Evolutionary conservation across 2,888 invertebrate species (phyloP), one percentile per base, ranked within the genome.

Genomic region (Papilio elwesi): DNA sequence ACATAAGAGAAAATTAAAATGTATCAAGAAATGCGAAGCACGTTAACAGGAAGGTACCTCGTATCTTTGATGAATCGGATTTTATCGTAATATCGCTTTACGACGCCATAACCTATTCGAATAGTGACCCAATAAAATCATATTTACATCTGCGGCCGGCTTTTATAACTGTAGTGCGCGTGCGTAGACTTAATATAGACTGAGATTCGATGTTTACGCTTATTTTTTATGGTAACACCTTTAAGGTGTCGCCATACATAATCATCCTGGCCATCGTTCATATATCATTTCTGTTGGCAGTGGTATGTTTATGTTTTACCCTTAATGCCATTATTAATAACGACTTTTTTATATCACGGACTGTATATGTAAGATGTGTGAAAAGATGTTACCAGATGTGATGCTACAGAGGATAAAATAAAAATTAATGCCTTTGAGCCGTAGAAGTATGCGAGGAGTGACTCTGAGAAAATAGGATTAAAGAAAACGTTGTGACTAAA

Each of bases 101-200:
- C 79, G 80, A 79, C 76, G 76, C 76, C 73, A 76, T 78, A 75
- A 79, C 76, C 71, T 73, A 74, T 65, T 67, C 70, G 71, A 73
- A 74, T 70, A 74, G 71, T 71, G 69, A 76, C 68, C 73, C 75
- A 75, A 76, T 77, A 78, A 78, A 77, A 78, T 71, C 68, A 76
- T 73, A 65, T 68, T 73, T 74, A 74, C 68, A 64, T 57, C 57
- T 59, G 67, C 51, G 65, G 47, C 49, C 48, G 36, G 55, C 10
- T 65, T 68, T 71, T 70, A 70, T 53, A 73, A 69, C 73, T 57
- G 36, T 38, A 15, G 59, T 69, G 57, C 59, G 59, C 70, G 62
- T 70, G 59, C 36, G 62, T 66, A 53, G 66, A 67, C 43, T 67
- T 63, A 70, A 73, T 70, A 59, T 62, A 66, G 70, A 64, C 36